Base-by-base conservation (phyloP, 1,140 invertebrate genomes). In the Leptinotarsa defecta region DNA sequence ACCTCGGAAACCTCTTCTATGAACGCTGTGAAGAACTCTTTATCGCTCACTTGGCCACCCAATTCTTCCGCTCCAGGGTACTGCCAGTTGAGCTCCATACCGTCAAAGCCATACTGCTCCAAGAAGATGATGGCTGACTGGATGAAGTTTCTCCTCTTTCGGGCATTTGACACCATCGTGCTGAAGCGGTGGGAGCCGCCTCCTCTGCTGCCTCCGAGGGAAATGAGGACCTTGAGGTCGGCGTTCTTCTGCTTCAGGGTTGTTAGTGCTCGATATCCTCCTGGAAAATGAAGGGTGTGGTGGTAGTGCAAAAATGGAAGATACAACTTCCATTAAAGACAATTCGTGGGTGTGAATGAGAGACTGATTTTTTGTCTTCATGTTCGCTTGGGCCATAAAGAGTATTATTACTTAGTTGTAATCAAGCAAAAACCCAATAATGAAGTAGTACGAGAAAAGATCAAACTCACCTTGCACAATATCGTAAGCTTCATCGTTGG, bases 1-100 rank as follows among this genome's bases (percentile, higher is more conserved):
- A 86, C 86, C 48, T 87, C 86, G 1, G 86, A 83, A 13, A 91
- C 78, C 78, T 90, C 89, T 82, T 88, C 86, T 1, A 89, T 78
- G 5, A 84, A 48, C 80, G 85, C 63, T 15, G 69, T 75, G 13
- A 83, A 76, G 74, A 81, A 79, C 48, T 83, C 84, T 78, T 87
- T 89, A 75, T 91, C 89, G 19, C 80, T 81, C 27, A 77, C 52
- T 17, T 76, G 80, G 17, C 88, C 89, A 24, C 86, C 86, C 19
- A 86, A 80, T 73, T 88, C 87, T 72, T 81, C 78, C 19, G 84
- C 86, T 85, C 88, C 90, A 70, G 91, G 90, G 82, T 90, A 90
- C 63, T 89, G 86, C 90, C 90, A 91, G 78, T 91, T 87, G 15
- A 91, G 81, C 81, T 91, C 90, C 8, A 90, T 82, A 0, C 90